phyloP scores from a whole-genome alignment of 2,888 invertebrate genomes.

The Phania funesta region DNA sequence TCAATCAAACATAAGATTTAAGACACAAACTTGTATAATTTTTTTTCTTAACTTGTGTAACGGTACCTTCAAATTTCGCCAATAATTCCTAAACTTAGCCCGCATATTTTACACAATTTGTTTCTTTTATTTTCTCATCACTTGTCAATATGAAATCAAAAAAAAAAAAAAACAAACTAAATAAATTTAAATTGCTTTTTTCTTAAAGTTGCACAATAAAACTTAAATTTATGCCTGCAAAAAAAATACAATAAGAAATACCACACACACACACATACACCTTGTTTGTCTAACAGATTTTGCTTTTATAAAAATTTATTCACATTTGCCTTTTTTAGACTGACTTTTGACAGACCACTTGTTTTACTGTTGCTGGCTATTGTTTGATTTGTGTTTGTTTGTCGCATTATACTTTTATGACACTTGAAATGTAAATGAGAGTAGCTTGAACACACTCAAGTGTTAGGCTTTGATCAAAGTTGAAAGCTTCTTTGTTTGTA shows the following conservation, averaged over 20 bases:
- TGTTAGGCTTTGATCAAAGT: neutral
- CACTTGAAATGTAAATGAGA: constrained; percentile 64
- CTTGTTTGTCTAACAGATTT: neutral
- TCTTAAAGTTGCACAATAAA: neutral
- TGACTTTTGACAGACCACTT: constrained; percentile 34
- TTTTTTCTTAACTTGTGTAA: neutral
- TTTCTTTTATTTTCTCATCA: constrained; percentile 52
- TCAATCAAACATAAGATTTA: constrained; percentile 24
- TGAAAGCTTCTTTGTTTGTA: neutral
- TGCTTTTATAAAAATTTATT: constrained; percentile 27
- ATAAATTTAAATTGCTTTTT: constrained; percentile 52
- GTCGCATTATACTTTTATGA: constrained; percentile 46
- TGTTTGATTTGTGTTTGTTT: neutral
- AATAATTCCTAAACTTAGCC: neutral
- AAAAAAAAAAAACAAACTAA: neutral
- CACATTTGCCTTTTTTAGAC: neutral
- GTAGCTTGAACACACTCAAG: constrained; percentile 41
- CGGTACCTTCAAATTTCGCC: neutral
- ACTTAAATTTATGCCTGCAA: neutral
- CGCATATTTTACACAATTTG: constrained; percentile 8
- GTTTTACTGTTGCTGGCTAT: neutral
- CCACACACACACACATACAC: constrained; percentile 13
- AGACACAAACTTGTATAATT: constrained; percentile 5
- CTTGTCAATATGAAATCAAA: constrained; percentile 39
- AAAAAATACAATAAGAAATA: no score